Evolutionary conservation across 2,888 invertebrate genomes (phyloP), one percentile per base, ranked within the genome.

Genomic region (Lymantria dispar): DNA sequence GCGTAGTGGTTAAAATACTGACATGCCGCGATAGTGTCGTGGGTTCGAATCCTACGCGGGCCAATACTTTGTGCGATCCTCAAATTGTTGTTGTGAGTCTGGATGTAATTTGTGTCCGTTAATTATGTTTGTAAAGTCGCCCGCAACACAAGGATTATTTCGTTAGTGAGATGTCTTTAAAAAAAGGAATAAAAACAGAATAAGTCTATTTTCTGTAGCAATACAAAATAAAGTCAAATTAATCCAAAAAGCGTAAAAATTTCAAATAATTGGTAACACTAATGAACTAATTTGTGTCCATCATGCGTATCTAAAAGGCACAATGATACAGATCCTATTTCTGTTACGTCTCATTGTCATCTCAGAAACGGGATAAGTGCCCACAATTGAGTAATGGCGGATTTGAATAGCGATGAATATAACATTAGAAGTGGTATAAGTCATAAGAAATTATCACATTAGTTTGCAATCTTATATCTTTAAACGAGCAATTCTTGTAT

Each of bases 371-470:
- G 70, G 78, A 83, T 83, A 85, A 85, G 80, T 86, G 83, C 58
- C 72, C 79, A 72, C 88, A 89, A 89, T 90, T 87, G 85, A 82
- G 82, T 89, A 88, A 88, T 87, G 72, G 85, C 71, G 71, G 78
- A 86, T 85, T 85, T 80, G 76, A 85, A 87, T 83, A 75, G 70
- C 74, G 70, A 74, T 72, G 71, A 74, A 64, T 72, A 75, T 72
- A 72, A 70, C 61, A 65, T 66, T 64, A 64, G 39, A 48, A 44
- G 39, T 68, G 80, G 76, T 61, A 46, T 70, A 77, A 80, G 68
- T 58, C 14, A 68, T 29, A 41, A 54, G 51, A 58, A 46, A 22
- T 22, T 22, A 22, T 38, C 22, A 36, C 9, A n/a, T n/a, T 11
- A 36, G 5, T 22, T 22, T 22, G 22, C 22, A 22, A 22, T 22